Evolutionary conservation across 2,888 invertebrate genomes (phyloP), one percentile per base, ranked within the genome.

Genomic region (Phanerotoma sp.): DNA sequence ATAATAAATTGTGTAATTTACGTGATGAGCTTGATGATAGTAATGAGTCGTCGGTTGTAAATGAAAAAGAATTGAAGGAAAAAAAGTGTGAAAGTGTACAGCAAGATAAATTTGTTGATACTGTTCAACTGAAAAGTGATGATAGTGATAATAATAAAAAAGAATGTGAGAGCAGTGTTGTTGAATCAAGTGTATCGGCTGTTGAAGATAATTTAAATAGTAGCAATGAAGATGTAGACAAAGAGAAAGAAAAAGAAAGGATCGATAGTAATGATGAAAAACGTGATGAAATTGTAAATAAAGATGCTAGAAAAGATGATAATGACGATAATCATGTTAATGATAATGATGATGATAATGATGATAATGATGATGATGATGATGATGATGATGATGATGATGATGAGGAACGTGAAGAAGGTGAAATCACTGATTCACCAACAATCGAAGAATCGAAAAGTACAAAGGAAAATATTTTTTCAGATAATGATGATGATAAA

Each of bases 11-110:
- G 15, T 70, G 68, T 37, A 70, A 67, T 32, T 52, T 76, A 3
- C 74, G 75, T 18, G 74, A 75, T 40, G 74, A 72, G 42, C 56
- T 69, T 2, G 72, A 73, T 28, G 72, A 73, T 25, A 63, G 61
- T 38, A 60, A 66, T 22, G 66, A 71, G 38, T 63, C 57, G 20
- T 65, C 67, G 11, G 65, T 67, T 4, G 68, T 67, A 16, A 38
- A 64, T 16, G 63, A 62, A 7, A 44, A 44, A 1, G 64, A 66
- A 42, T 54, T 30, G 62, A 49, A 38, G 18, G 38, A 20, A 9
- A 38, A 38, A 18, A 18, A 35, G 42, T 18, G 25, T 40, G 13
- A 25, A 13, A 16, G 16, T 35, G 38, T 18, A 6, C 9, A 9
- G 9, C n/a, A 42, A 32, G 15, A 57, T 44, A 20, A 32, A 15